Conservation (phyloP, 2,888 invertebrate genomes). For the Poecilus cupreus region DNA sequence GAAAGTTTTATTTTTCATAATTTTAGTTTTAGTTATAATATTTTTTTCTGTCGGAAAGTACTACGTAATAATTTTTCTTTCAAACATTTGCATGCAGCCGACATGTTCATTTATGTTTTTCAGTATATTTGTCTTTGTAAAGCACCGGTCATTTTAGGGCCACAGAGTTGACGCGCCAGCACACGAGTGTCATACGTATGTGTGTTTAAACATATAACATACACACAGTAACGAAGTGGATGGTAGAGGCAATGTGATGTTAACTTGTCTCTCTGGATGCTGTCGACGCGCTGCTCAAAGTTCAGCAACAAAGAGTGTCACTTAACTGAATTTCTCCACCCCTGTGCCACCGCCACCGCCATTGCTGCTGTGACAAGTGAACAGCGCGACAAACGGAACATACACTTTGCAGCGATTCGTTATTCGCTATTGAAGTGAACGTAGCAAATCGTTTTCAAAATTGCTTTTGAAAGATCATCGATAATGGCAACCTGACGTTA, state of each 20-base stretch:
- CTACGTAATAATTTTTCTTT: too few relatives aligned
- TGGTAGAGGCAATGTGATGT: neutral
- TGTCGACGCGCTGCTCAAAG: neutral
- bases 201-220: neutral
- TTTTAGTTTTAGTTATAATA: too few relatives aligned
- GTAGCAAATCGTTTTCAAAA: slow-evolving; percentile 11
- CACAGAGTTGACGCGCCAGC: too few relatives aligned
- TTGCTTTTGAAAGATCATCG: slow-evolving; percentile 37
- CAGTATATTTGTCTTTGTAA: too few relatives aligned
- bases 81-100: too few relatives aligned
- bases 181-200: too few relatives aligned
- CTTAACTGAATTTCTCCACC: neutral
- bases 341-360: neutral
- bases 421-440: slow-evolving; percentile 4
- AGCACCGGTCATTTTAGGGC: too few relatives aligned
- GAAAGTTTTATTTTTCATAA: too few relatives aligned
- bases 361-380: neutral
- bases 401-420: slow-evolving; percentile 30
- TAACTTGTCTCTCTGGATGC: neutral
- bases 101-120: too few relatives aligned
- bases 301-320: slow-evolving; percentile 16
- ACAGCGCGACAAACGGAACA: slow-evolving; percentile 27
- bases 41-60: too few relatives aligned
- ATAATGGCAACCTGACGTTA: slow-evolving; percentile 2
- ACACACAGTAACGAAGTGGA: neutral